These are phyloP conservation scores for Anas platyrhynchos DNA, from an alignment of 2,113 vertebrate species.

Conservation along the genomic window DNA sequence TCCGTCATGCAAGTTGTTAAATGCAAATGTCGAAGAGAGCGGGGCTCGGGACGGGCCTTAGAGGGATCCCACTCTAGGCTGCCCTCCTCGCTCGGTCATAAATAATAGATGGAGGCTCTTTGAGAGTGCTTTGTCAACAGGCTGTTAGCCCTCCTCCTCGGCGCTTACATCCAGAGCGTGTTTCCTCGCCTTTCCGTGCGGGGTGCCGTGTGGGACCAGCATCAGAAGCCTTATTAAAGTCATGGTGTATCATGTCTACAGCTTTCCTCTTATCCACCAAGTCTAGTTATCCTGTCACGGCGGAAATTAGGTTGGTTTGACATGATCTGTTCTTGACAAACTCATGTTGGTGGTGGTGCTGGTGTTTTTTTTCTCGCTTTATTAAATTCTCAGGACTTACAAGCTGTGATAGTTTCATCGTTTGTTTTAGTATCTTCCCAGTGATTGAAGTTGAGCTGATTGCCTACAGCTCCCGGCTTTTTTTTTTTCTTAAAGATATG, in stretches of 20 bases:
- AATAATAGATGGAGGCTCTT: conserved; percentile 63
- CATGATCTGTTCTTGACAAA: conserved; percentile 69
- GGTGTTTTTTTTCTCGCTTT: conserved; percentile 7
- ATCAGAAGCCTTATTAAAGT: conserved; percentile 60
- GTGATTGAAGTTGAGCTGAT: conserved; percentile 58
- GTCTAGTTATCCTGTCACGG: conserved; percentile 67
- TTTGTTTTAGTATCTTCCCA: conserved; percentile 49
- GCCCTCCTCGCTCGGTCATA: conserved; percentile 22
- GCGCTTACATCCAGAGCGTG: neutral
- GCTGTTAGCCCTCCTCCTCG: conserved; percentile 49
- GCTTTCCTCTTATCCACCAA: conserved; percentile 49
- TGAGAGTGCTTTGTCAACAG: conserved; percentile 61
- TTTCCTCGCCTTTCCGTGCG: neutral
- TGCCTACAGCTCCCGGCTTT: conserved; percentile 26
- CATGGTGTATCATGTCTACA: conserved; percentile 62
- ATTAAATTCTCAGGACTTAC: conserved; percentile 53
- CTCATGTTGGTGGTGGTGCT: conserved; percentile 37
- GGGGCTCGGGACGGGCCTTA: neutral
- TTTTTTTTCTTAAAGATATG: conserved; percentile 28
- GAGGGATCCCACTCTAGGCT: neutral
- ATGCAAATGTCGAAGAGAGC: conserved; percentile 21
- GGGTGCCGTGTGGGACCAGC: neutral
- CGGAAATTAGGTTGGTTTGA: conserved; percentile 69
- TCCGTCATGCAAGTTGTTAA: neutral
- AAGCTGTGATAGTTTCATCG: conserved; percentile 54